Percentiles rank a stretch among this genome's conserved stretches.
phyloP scores from a whole-genome alignment of 2,113 vertebrate species.

The Bucco capensis region DNA sequence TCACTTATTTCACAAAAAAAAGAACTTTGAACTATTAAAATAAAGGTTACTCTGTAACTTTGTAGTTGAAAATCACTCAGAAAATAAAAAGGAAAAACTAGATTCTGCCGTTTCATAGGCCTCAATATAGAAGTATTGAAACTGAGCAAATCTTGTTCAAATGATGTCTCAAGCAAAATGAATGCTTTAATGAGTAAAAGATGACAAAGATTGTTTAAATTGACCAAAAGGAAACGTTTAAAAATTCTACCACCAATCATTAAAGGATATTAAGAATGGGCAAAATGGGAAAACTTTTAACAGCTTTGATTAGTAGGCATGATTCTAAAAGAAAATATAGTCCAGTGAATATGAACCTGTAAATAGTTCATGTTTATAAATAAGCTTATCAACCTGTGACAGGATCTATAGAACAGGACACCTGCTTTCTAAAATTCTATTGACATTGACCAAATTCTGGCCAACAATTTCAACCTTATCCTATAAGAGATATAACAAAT shows the following conservation, averaged over 20 bases:
- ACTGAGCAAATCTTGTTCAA: neutral
- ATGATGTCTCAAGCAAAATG: neutral
- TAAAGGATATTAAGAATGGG: neutral
- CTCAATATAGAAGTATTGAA: neutral
- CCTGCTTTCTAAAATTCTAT: neutral
- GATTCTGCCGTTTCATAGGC: neutral
- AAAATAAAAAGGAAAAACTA: neutral
- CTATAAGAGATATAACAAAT: neutral
- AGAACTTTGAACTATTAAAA: neutral
- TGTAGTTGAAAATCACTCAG: neutral
- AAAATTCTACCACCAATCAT: too few relatives aligned
- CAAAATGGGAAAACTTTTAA: neutral
- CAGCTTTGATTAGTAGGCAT: neutral
- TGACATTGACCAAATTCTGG: neutral
- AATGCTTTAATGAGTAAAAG: neutral
- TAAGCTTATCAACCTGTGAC: neutral
- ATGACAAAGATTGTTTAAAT: neutral
- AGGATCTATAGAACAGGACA: too few relatives aligned
- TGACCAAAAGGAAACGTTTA: neutral
- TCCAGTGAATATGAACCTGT: neutral
- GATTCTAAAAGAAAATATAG: neutral
- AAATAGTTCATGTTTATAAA: neutral
- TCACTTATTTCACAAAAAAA: neutral
- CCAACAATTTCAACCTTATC: neutral
- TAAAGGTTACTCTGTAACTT: neutral